Percentiles rank a stretch among this genome's conserved stretches.
These are phyloP conservation scores for Serranus cabrilla DNA, from an alignment of 2,797 vertebrate species.

Conservation along the genomic window DNA sequence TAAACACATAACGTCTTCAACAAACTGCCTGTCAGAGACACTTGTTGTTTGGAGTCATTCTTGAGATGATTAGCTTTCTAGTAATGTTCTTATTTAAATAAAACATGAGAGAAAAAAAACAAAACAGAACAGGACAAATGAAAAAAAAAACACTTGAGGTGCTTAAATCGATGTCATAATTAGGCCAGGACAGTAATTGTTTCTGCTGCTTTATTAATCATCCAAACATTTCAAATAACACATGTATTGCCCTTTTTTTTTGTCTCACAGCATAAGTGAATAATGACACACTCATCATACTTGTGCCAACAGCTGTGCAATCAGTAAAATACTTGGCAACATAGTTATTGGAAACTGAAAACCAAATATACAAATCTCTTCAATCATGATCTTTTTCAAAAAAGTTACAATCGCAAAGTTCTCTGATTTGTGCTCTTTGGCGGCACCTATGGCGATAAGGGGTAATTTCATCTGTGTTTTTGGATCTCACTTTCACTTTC, in stretches of 20 bases:
- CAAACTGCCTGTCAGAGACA: not conserved
- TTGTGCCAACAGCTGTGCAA: not conserved
- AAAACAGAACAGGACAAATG: not conserved
- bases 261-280: not conserved
- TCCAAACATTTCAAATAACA: not conserved
- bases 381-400: not conserved
- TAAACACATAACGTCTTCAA: not conserved
- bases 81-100: not conserved
- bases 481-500: too few species aligned
- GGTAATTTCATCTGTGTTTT: too few species aligned
- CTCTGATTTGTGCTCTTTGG: too few species aligned
- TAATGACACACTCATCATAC: not conserved
- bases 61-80: not conserved
- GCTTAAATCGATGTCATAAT: not conserved
- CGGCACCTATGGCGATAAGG: too few species aligned
- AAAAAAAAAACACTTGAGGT: not conserved
- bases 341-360: not conserved
- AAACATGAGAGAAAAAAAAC: not conserved
- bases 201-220: too few species aligned
- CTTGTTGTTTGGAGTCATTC: too few species aligned
- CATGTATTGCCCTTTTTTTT: not conserved
- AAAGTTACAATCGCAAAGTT: too few species aligned
- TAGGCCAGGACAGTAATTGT: not conserved
- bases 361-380: not conserved
- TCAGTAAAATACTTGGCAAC: not conserved